phyloP scores from a whole-genome alignment of 2,888 invertebrate genomes.

The Eristalis arbustorum region DNA sequence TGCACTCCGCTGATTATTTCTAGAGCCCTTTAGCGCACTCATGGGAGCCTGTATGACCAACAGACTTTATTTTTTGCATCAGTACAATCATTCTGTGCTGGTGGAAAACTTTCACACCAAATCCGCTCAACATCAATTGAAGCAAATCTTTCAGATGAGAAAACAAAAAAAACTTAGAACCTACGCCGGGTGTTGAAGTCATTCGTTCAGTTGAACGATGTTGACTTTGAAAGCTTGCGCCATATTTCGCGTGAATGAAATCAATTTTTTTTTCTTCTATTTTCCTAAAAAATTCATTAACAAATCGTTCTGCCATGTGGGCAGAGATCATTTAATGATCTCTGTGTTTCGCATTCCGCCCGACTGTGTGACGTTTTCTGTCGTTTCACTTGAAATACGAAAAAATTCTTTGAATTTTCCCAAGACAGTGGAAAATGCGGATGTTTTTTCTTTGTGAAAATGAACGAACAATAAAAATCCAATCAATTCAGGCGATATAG shows the following conservation, averaged over 20 bases:
- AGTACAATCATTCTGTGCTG: not conserved
- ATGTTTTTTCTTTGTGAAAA: constrained; percentile 5
- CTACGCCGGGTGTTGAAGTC: not conserved
- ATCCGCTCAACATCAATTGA: not conserved
- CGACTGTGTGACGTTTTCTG: constrained; percentile 3
- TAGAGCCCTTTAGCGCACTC: too few species aligned
- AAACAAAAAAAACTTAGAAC: not conserved
- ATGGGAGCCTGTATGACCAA: too few species aligned
- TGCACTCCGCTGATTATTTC: too few species aligned
- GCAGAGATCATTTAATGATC: constrained; percentile 10
- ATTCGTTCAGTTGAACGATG: not conserved
- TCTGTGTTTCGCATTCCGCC: not conserved
- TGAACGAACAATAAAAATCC: not conserved
- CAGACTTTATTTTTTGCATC: too few species aligned
- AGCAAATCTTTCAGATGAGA: not conserved
- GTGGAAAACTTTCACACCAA: too few species aligned
- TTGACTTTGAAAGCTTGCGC: constrained; percentile 28
- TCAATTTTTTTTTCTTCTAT: not conserved
- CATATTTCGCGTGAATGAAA: constrained; percentile 1
- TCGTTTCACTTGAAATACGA: not conserved
- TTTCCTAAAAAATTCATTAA: constrained; percentile 3
- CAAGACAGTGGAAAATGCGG: not conserved
- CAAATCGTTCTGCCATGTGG: constrained; percentile 1
- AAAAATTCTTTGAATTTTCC: not conserved
- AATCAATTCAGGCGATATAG: not conserved